phyloP scores from a whole-genome alignment of 1,140 invertebrate genomes.

The Globodera rostochiensis region DNA sequence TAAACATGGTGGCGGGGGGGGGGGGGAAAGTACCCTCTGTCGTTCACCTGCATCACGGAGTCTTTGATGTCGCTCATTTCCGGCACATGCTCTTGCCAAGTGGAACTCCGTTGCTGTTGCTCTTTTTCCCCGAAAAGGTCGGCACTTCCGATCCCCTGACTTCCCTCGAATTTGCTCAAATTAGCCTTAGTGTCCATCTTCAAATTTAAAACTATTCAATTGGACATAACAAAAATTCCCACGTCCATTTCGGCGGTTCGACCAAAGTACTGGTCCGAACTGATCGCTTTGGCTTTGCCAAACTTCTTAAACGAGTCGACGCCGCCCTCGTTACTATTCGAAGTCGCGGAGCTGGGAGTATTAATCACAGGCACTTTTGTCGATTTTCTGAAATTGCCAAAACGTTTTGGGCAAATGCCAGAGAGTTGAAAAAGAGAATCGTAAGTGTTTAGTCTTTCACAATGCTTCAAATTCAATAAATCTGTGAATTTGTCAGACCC shows the following conservation, averaged over 20 bases:
- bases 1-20: no score
- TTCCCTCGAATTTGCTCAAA: constrained; percentile 81
- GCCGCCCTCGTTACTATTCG: not conserved
- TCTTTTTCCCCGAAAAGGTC: constrained; percentile 81
- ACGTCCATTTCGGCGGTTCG: constrained; percentile 70
- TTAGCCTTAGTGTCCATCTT: constrained; percentile 74
- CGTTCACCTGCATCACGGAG: constrained; percentile 75
- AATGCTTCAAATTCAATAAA: no score
- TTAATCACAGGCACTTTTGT: constrained; percentile 26
- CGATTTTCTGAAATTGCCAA: not conserved
- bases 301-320: constrained; percentile 61
- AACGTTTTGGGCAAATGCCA: not conserved
- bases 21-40: not conserved
- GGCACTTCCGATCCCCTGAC: constrained; percentile 89
- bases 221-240: constrained; percentile 5
- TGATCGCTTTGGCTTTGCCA: constrained; percentile 86
- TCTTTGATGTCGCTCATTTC: constrained; percentile 93
- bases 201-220: constrained; percentile 3
- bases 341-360: constrained; percentile 19
- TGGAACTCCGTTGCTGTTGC: constrained; percentile 30
- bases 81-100: constrained; percentile 70
- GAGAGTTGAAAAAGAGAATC: not conserved
- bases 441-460: no score
- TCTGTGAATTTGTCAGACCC: no score
- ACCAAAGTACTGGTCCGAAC: constrained; percentile 91